These are phyloP conservation scores for Ceratosolen fusciceps DNA, from an alignment of 1,140 invertebrate genomes.

Conservation along the genomic window DNA sequence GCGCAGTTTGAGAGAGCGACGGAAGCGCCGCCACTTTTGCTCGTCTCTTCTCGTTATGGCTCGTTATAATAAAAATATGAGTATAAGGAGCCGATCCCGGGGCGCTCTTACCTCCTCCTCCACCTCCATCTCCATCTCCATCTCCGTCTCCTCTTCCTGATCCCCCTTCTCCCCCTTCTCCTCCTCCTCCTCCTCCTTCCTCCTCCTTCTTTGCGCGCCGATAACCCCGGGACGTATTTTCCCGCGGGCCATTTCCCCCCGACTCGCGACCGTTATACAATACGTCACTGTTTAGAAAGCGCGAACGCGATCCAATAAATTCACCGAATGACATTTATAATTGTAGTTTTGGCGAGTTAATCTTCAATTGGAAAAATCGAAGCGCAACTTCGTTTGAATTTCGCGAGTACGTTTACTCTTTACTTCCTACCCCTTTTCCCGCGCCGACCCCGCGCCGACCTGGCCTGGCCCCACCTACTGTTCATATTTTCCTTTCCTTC, in stretches of 20 bases:
- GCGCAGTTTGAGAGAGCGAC: constrained; percentile 17
- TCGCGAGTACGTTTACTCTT: not conserved
- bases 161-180: no score
- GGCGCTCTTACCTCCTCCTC: not conserved
- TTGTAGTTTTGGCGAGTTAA: not conserved
- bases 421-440: no score
- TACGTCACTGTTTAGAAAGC: not conserved
- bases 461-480: no score
- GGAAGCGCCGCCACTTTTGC: not conserved
- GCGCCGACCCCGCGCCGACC: no score
- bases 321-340: not conserved
- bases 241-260: not conserved
- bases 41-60: not conserved
- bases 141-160: no score
- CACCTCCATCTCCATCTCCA: no score
- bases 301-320: not conserved
- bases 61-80: constrained; percentile 12
- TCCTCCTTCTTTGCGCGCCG: no score
- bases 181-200: no score
- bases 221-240: not conserved
- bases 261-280: not conserved
- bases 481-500: no score
- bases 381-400: not conserved
- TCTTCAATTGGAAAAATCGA: not conserved
- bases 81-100: constrained; percentile 15